Conservation (phyloP, 2,797 vertebrate species). For the Propithecus perrieri region DNA sequence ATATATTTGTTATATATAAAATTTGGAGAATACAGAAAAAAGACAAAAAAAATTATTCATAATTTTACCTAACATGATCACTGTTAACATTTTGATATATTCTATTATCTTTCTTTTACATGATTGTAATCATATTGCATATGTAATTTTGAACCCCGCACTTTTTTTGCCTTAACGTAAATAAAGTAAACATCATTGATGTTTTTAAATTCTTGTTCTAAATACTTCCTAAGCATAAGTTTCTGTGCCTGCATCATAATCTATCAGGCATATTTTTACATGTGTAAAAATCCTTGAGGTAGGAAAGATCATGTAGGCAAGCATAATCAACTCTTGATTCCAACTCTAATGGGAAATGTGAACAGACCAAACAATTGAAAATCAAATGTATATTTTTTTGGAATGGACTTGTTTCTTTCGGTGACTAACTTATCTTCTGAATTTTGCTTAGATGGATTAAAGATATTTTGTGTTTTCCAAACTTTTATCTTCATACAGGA, state of each 20-base stretch:
- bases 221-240: not conserved
- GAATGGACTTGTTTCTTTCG: not conserved
- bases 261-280: not conserved
- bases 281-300: not conserved
- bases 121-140: not conserved
- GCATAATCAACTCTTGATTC: not conserved
- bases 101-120: not conserved
- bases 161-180: not conserved
- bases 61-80: not conserved
- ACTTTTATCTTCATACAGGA: not conserved
- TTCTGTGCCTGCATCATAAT: not conserved
- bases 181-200: not conserved
- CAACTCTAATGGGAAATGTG: not conserved
- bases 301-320: not conserved
- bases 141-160: not conserved
- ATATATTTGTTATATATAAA: not conserved
- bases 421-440: not conserved
- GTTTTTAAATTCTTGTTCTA: slow-evolving; percentile 20
- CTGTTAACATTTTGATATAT: not conserved
- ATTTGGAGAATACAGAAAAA: not conserved
- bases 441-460: slow-evolving; percentile 20
- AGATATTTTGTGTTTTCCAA: slow-evolving; percentile 5
- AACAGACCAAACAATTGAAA: slow-evolving; percentile 30
- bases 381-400: not conserved
- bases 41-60: not conserved